These are phyloP conservation scores for Dynastes tityus DNA, from an alignment of 2,888 invertebrate species.

Conservation along the genomic window DNA sequence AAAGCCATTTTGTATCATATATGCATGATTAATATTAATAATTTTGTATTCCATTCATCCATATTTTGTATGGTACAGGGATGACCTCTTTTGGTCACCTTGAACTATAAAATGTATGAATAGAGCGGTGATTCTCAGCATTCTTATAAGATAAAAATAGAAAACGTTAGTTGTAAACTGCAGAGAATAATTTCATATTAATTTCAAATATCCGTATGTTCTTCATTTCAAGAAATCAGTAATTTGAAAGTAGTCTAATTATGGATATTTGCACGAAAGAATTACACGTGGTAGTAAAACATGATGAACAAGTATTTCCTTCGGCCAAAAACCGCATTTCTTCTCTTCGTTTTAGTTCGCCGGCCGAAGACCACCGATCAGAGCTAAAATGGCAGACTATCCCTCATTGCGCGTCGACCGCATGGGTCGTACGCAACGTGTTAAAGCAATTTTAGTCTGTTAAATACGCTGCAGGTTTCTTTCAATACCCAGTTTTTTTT, in stretches of 20 bases:
- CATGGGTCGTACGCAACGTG: slow-evolving; percentile 72
- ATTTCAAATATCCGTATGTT: no score
- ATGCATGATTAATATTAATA: no score
- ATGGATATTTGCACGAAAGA: neutral
- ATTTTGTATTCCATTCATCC: neutral
- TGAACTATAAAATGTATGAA: slow-evolving; percentile 11
- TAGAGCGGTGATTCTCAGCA: neutral
- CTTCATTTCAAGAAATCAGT: no score
- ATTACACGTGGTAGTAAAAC: slow-evolving; percentile 3
- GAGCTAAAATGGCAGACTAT: slow-evolving; percentile 66
- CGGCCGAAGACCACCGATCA: slow-evolving; percentile 52
- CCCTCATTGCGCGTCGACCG: slow-evolving; percentile 70
- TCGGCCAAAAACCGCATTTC: slow-evolving; percentile 50
- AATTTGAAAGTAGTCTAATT: no score
- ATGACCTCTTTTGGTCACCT: slow-evolving; percentile 37
- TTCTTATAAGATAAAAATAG: slow-evolving; percentile 8
- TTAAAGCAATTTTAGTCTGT: slow-evolving; percentile 57
- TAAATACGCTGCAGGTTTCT: slow-evolving; percentile 42
- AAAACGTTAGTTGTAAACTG: neutral
- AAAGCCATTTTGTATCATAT: no score
- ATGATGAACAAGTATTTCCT: slow-evolving; percentile 25
- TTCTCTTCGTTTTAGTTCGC: slow-evolving; percentile 51
- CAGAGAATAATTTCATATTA: neutral
- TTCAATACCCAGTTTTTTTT: slow-evolving; percentile 53
- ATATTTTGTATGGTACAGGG: neutral